Base-by-base conservation (phyloP, 2,888 invertebrate species). In the Drosophila cyrtoloma region DNA sequence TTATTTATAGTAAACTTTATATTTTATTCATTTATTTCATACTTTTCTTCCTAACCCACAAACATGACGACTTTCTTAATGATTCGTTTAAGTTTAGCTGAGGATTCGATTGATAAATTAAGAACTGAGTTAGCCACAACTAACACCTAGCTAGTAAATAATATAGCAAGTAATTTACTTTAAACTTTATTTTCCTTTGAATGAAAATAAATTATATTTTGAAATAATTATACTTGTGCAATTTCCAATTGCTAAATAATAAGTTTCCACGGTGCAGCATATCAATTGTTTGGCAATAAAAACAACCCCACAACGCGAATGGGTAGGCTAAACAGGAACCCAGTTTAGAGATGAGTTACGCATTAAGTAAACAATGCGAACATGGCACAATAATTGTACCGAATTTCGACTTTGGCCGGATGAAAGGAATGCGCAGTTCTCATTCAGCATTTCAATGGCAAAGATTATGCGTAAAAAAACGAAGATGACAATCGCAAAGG, bases 361-460 rank as follows among this genome's bases (percentile, higher is more conserved):
- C 59, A 76, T 33, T n/a, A 32, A 2, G 37, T 50, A 66, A 68
- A 69, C 77, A 78, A 72, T 72, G 55, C 42, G 44, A 72, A 66
- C 55, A 77, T 68, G 73, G 65, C 53, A 81, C 75, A 70, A 82
- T 81, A 79, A 79, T 71, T 81, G 79, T 82, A 70, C 78, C 73
- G 44, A 82, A 78, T 70, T 78, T 82, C 71, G 75, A 79, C 82
- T 82, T 89, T 67, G 66, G 39, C 57, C 14, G 42, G 26, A 47
- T 57, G 64, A 58, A 66, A 67, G 71, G 78, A 90, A 74, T 78
- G 61, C 90, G 88, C 69, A 90, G 70, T 88, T 76, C 60, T 35
- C 71, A 56, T 65, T 67, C 55, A 14, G 39, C 56, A 62, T 52
- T 70, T 81, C 82, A 81, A 77, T 67, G 60, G 51, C 56, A 84